These are phyloP conservation scores for Nylanderia fulva DNA, from an alignment of 1,140 invertebrate genomes.

Conservation along the genomic window DNA sequence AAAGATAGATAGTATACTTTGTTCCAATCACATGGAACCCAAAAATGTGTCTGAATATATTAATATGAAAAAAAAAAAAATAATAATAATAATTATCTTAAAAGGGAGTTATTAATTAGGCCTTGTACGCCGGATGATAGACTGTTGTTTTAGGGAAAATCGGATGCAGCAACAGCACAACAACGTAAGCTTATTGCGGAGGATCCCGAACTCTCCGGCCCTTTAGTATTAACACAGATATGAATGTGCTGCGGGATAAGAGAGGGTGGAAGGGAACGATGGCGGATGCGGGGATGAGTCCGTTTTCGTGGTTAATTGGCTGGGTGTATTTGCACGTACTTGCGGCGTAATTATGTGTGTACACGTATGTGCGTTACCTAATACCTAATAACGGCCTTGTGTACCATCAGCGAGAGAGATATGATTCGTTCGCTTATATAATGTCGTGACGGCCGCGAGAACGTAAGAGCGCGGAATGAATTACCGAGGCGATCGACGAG, in stretches of 20 bases:
- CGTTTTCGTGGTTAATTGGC: conserved; percentile 72
- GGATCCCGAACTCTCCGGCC: not conserved
- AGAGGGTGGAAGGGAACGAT: not conserved
- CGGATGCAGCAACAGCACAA: not conserved
- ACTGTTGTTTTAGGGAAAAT: conserved; percentile 36
- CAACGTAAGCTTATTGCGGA: conserved; percentile 44
- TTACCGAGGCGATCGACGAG: conserved; percentile 1
- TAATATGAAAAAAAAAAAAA: no score
- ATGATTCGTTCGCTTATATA: conserved; percentile 64
- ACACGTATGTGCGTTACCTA: conserved; percentile 53
- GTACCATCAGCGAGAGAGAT: conserved; percentile 37
- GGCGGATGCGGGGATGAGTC: not conserved
- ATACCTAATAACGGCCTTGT: conserved; percentile 62
- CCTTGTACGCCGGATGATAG: not conserved
- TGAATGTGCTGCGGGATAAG: conserved; percentile 30
- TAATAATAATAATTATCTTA: not conserved
- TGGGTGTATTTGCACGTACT: conserved; percentile 64
- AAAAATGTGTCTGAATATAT: not conserved
- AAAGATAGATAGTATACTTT: conserved; percentile 76
- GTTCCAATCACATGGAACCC: conserved; percentile 56
- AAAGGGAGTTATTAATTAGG: conserved; percentile 45
- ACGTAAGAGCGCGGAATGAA: conserved; percentile 53
- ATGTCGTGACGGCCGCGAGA: conserved; percentile 51
- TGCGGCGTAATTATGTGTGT: conserved; percentile 43
- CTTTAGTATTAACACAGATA: conserved; percentile 56